A percentile compares a stretch with the other conserved stretches of the same genome.
phyloP scores from a whole-genome alignment of 2,113 vertebrate species.

The Isichthys henryi region DNA sequence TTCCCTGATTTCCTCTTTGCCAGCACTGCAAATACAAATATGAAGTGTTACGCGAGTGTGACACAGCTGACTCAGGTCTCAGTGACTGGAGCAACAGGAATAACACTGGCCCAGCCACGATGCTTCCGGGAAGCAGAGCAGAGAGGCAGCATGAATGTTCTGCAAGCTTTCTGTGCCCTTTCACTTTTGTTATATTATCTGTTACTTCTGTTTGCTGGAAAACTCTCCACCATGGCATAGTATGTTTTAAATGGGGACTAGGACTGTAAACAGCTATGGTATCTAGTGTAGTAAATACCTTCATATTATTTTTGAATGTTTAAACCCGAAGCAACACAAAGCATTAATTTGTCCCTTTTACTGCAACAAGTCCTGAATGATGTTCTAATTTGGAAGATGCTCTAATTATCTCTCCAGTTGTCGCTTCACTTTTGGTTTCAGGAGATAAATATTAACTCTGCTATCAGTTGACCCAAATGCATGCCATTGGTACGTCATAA shows the following conservation, averaged over 20 bases:
- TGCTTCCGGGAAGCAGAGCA: too few species aligned
- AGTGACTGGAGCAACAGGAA: background rate
- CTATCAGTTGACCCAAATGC: background rate
- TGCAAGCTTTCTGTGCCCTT: background rate
- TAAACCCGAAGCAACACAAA: background rate
- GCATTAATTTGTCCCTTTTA: background rate
- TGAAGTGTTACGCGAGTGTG: background rate
- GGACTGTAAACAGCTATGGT: background rate
- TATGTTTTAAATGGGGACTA: background rate
- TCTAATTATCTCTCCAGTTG: background rate
- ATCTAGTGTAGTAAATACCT: background rate
- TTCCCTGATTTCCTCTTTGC: background rate
- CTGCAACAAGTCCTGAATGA: background rate
- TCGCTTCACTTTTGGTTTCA: background rate
- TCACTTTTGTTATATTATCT: background rate
- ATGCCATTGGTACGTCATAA: background rate
- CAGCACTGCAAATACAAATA: too few species aligned
- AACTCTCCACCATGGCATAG: background rate
- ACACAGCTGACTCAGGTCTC: background rate
- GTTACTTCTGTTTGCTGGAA: background rate
- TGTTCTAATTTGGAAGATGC: background rate
- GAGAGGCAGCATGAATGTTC: background rate
- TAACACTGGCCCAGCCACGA: background rate
- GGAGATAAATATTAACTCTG: background rate
- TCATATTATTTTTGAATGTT: background rate